Evolutionary conservation across 2,113 vertebrate species (phyloP).

Genomic region (Redunca redunca): DNA sequence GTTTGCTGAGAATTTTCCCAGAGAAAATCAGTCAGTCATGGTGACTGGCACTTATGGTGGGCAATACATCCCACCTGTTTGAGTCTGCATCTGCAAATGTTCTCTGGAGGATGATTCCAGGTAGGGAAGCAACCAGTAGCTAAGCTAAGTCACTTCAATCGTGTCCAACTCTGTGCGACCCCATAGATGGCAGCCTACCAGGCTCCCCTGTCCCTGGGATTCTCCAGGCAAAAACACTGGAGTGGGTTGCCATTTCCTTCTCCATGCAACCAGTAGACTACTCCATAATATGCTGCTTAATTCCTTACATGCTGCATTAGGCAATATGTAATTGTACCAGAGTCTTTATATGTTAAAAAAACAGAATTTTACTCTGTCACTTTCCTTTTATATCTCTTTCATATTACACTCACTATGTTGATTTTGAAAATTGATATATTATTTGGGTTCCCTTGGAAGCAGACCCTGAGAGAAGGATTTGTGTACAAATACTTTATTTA

Average conservation of each 20-base stretch:
- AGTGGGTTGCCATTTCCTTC: no score
- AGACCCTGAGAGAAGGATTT: neutral
- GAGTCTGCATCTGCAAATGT: neutral
- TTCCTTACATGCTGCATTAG: neutral
- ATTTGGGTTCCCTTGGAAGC: neutral
- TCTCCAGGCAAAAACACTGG: no score
- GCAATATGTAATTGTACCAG: neutral
- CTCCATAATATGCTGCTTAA: neutral
- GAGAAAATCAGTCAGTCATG: neutral
- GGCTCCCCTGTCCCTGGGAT: no score
- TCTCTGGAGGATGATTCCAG: neutral
- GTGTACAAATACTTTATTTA: neutral
- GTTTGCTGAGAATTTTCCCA: neutral
- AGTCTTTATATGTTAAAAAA: neutral
- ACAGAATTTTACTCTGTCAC: neutral
- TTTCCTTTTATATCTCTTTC: neutral
- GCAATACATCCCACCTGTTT: accelerated
- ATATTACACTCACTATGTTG: neutral
- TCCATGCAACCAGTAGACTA: neutral
- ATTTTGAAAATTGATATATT: neutral
- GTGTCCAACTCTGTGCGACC: no score
- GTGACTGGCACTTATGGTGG: neutral
- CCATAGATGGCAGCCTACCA: no score
- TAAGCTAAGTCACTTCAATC: no score
- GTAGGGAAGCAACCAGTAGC: neutral